Evolutionary conservation across 64 coral and sea anemone species (phyloP).

Genomic region (Pocillopora damicornis): DNA sequence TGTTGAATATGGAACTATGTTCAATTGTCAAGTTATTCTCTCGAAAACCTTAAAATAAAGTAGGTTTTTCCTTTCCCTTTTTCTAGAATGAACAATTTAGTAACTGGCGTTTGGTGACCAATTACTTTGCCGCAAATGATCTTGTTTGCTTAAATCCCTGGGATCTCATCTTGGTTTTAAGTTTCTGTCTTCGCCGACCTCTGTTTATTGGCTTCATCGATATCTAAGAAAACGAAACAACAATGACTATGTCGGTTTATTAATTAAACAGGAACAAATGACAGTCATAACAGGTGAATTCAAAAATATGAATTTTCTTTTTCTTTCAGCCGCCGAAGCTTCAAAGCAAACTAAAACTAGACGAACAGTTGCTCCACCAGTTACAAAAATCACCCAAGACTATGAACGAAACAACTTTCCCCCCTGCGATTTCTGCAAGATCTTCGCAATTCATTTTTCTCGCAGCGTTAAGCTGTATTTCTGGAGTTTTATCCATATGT

Average conservation of each 20-base stretch:
- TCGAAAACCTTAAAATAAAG: too few species aligned
- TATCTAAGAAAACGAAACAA: not conserved
- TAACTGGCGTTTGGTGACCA: not conserved
- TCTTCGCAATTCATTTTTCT: constrained; percentile 37
- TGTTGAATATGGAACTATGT: too few species aligned
- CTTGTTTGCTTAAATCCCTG: too few species aligned
- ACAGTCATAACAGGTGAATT: too few species aligned
- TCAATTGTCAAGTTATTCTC: too few species aligned
- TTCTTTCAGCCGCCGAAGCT: too few species aligned
- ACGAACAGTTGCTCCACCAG: not conserved
- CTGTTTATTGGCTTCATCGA: not conserved
- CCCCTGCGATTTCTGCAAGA: not conserved
- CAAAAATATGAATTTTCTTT: too few species aligned
- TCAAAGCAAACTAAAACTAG: not conserved
- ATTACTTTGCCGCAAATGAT: not conserved
- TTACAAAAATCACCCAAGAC: not conserved
- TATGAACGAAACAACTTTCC: not conserved
- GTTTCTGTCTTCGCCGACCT: not conserved
- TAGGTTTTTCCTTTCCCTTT: too few species aligned
- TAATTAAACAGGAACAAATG: too few species aligned
- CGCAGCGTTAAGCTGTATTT: constrained; percentile 53
- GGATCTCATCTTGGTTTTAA: not conserved
- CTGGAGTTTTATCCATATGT: constrained; percentile 48
- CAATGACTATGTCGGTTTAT: not conserved
- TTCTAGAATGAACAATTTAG: too few species aligned